Evolutionary conservation across 1,140 invertebrate species (phyloP).

Genomic region (Zaprionus nigranus): DNA sequence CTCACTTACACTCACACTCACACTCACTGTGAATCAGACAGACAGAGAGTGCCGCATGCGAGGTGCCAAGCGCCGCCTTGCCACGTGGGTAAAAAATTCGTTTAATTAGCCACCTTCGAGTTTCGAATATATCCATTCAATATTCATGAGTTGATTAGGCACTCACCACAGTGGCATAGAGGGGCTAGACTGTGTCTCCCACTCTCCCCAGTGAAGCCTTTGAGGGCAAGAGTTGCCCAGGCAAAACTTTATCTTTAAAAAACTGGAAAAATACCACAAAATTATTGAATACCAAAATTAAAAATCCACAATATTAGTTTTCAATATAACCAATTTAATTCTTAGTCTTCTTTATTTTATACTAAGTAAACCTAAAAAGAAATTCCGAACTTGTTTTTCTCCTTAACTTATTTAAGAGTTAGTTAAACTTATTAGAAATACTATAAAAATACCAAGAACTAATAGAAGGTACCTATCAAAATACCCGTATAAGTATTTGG

Average conservation of each 20-base stretch:
- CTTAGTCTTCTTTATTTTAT: no score
- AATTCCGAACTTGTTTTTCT: no score
- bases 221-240: neutral
- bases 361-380: no score
- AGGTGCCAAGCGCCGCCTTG: conserved; percentile 34
- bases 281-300: no score
- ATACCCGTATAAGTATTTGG: no score
- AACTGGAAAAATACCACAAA: no score
- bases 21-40: neutral
- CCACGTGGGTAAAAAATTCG: conserved; percentile 18
- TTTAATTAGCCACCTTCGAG: conserved; percentile 36
- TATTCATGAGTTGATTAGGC: conserved; percentile 14
- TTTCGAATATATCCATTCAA: conserved; percentile 13
- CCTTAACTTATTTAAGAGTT: no score
- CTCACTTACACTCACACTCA: neutral
- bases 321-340: no score
- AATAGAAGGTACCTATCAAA: no score
- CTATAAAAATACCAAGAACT: neutral
- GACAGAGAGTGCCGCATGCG: neutral
- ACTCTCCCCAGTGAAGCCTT: no score
- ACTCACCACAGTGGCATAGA: neutral
- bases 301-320: no score
- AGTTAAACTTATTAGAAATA: neutral
- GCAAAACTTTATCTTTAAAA: neutral
- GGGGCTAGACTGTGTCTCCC: neutral